Evolutionary conservation across 2,113 vertebrate species (phyloP).

Genomic region (Odocoileus hemionus): DNA sequence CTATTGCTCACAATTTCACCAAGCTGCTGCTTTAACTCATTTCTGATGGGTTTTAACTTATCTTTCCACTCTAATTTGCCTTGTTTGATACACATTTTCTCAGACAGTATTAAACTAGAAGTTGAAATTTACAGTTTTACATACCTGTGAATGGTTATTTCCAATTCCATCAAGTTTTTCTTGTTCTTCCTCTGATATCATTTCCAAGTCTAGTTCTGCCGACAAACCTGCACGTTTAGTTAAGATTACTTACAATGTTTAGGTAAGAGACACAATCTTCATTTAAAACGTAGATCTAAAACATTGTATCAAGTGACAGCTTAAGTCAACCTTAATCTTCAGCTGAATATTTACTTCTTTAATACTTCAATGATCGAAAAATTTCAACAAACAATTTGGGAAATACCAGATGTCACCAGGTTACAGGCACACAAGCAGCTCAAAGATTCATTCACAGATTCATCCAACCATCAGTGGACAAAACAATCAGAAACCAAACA

Average conservation of each 20-base stretch:
- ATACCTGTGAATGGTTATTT: conserved; percentile 32
- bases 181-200: conserved; percentile 47
- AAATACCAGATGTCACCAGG: background rate
- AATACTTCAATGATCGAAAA: background rate
- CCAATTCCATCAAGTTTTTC: conserved; percentile 22
- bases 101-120: conserved; percentile 64
- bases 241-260: background rate
- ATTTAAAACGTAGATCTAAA: background rate
- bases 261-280: background rate
- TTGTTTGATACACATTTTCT: conserved; percentile 88
- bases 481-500: background rate
- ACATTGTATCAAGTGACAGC: background rate
- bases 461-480: background rate
- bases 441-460: background rate
- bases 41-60: conserved; percentile 64
- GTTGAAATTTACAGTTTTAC: conserved; percentile 25
- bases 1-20: background rate
- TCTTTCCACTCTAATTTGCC: conserved; percentile 87
- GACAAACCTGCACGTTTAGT: conserved; percentile 28
- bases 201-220: conserved; percentile 34
- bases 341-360: background rate
- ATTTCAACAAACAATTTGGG: background rate
- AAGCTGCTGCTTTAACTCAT: background rate
- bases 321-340: conserved; percentile 11
- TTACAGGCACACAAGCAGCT: background rate